Base-by-base conservation (phyloP, 2,113 vertebrate species). In the Saimiri boliviensis region DNA sequence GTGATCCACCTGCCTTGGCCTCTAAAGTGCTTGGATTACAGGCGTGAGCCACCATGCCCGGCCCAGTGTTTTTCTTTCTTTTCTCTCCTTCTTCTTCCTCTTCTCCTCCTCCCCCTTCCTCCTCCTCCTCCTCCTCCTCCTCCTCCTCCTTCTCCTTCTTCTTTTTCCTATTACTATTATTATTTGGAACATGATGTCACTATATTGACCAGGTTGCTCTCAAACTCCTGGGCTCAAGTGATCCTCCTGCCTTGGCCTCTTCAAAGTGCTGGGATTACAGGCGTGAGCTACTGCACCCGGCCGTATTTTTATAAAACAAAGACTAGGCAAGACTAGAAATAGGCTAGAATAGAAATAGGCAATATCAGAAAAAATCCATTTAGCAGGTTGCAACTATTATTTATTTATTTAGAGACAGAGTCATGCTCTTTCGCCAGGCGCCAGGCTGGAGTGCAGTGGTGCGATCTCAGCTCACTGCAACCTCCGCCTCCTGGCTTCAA, bases 401-500 rank as follows among this genome's bases (percentile, higher is more conserved):
- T 47, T 52, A n/a, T 40, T n/a, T 42, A 13, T 63, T 4, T 52
- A 71, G 11, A 71, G n/a, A 88, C 27, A 12, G 27, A 63, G 11
- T 63, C 60, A 5, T 13, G 27, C 5, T 63, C 27, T 63, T 13
- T 63, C 5, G 11, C 27, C 60, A 63, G 60, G 11, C 5, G 0
- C 11, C 60, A 63, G 60, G 11, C 60, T 63, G 27, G 27, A 63
- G 27, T 56, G 21, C 56, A 23, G 21, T 9, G 56, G 20, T 3
- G 8, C 11, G 2, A 63, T 63, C 25, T 12, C 5, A 0, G 60
- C 27, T 63, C 27, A 6, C 27, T 63, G 11, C 60, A 30, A 30
- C 60, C 12, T 63, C 60, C 0, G 0, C 27, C 12, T 6, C 60
- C 27, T 2, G 0, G 60, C 0, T 30, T 63, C 27, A 0, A 6